Base-by-base conservation (phyloP, 2,797 vertebrate species). In the Silurus lanzhouensis region DNA sequence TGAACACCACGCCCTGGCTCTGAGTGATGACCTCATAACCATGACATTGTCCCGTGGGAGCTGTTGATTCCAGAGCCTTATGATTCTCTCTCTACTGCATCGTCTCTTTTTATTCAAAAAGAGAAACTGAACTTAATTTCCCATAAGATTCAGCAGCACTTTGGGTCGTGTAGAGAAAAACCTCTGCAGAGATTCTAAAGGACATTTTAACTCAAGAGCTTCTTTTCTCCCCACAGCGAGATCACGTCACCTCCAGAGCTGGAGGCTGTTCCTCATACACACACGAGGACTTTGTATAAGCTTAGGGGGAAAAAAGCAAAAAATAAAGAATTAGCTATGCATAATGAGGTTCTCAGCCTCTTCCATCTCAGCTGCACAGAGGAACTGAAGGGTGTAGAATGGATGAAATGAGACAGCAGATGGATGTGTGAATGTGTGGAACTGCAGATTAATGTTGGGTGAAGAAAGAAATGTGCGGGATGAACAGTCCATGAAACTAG, bases 1-100 rank as follows among this genome's bases (percentile, higher is more conserved):
- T 91, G 88, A 86, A 88, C 64, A 77, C 64, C 72, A 68, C 75
- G 57, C 46, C 20, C 58, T 19, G 15, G 25, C 38, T 71, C n/a
- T 7, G 58, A 70, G 38, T 60, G 22, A 19, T 82, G 81, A 85
- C 60, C 72, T 85, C 78, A 84, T 83, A 63, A 27, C 20, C 13
- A 75, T 85, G 72, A 72, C 84, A 85, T 64, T 83, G 85, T 82
- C 79, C 38, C 44, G 5, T 9, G 31, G 61, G 44, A 85, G n/a
- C 25, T 19, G 60, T 64, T 75, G 5, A 78, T 48, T 84, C 63
- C 67, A 38, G 8, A 38, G 57, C 44, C 70, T 77, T 25, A 1
- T 72, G 15, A 63, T 0, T 81, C 17, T 46, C 68, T 60, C 20
- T 67, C 52, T 17, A 0, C 55, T 38, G 75, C 27, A 1, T 61